A percentile compares a stretch with the other conserved stretches of the same genome.
phyloP scores from a whole-genome alignment of 1,140 invertebrate genomes.

The Drosophila hydei region DNA sequence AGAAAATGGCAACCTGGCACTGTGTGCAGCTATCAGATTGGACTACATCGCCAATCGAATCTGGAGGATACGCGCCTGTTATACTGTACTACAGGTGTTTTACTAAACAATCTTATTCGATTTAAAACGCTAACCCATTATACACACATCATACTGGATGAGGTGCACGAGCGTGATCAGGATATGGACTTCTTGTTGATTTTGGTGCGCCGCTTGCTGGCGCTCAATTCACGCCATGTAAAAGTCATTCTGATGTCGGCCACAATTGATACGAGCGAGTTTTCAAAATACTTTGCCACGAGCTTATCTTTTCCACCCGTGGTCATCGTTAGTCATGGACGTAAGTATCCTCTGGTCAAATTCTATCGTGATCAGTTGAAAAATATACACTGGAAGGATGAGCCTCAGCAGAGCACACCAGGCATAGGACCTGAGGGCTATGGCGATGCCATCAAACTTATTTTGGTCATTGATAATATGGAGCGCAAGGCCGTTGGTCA shows the following conservation, averaged over 20 bases:
- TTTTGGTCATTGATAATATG: constrained; percentile 89
- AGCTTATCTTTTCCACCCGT: constrained; percentile 85
- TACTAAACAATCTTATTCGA: constrained; percentile 90
- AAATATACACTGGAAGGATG: constrained; percentile 51
- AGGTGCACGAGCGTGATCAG: constrained; percentile 97
- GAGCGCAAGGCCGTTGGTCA: constrained; percentile 84
- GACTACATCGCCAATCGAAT: constrained; percentile 54
- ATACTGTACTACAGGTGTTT: constrained; percentile 94
- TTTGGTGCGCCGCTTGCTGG: constrained; percentile 92
- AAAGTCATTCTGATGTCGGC: constrained; percentile 96
- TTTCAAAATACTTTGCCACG: constrained; percentile 90
- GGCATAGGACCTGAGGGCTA: constrained; percentile 85
- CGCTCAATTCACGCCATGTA: constrained; percentile 88
- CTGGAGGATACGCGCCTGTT: constrained; percentile 90
- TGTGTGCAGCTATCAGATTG: constrained; percentile 93
- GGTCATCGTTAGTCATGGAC: constrained; percentile 85
- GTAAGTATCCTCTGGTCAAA: constrained; percentile 85
- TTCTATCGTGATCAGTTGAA: constrained; percentile 89
- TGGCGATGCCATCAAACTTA: constrained; percentile 87
- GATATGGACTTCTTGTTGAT: constrained; percentile 96
- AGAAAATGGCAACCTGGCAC: constrained; percentile 91
- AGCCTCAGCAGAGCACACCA: constrained; percentile 84
- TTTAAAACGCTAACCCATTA: constrained; percentile 87
- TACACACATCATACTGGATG: constrained; percentile 97
- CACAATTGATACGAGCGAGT: constrained; percentile 89